Evolutionary conservation across 2,888 invertebrate genomes (phyloP).

Genomic region (Cheilosia impressa): DNA sequence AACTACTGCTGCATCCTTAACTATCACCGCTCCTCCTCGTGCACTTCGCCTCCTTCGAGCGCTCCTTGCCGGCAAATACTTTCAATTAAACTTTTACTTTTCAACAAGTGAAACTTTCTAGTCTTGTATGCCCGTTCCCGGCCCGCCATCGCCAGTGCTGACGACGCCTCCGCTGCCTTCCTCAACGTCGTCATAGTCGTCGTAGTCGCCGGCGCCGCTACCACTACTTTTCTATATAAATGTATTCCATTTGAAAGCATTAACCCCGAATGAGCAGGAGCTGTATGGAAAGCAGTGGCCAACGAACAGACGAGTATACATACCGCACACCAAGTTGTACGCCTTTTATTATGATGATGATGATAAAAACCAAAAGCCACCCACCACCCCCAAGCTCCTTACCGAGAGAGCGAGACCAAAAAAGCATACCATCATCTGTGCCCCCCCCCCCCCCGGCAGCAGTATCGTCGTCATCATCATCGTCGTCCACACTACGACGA

Average conservation of each 20-base stretch:
- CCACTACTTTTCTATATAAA: slow-evolving; percentile 74
- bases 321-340: slow-evolving; percentile 64
- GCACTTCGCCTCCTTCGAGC: slow-evolving; percentile 53
- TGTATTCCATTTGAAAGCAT: slow-evolving; percentile 74
- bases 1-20: slow-evolving; percentile 73
- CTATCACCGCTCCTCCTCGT: slow-evolving; percentile 59
- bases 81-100: slow-evolving; percentile 76
- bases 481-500: slow-evolving; percentile 34
- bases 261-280: slow-evolving; percentile 70
- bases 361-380: slow-evolving; percentile 67
- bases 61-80: slow-evolving; percentile 72
- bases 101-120: slow-evolving; percentile 75
- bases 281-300: background rate
- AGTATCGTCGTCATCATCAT: slow-evolving; percentile 30
- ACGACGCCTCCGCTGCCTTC: slow-evolving; percentile 46
- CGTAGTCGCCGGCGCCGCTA: slow-evolving; percentile 44
- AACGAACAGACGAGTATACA: slow-evolving; percentile 42
- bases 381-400: slow-evolving; percentile 64
- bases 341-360: slow-evolving; percentile 74
- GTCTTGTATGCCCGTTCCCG: slow-evolving; percentile 57
- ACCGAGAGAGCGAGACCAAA: slow-evolving; percentile 59
- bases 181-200: slow-evolving; percentile 52
- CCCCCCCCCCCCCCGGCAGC: slow-evolving; percentile 36
- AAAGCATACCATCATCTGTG: slow-evolving; percentile 53
- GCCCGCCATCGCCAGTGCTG: slow-evolving; percentile 23